These are phyloP conservation scores for Syngnathus scovelli DNA, from an alignment of 2,113 vertebrate genomes.

Conservation along the genomic window DNA sequence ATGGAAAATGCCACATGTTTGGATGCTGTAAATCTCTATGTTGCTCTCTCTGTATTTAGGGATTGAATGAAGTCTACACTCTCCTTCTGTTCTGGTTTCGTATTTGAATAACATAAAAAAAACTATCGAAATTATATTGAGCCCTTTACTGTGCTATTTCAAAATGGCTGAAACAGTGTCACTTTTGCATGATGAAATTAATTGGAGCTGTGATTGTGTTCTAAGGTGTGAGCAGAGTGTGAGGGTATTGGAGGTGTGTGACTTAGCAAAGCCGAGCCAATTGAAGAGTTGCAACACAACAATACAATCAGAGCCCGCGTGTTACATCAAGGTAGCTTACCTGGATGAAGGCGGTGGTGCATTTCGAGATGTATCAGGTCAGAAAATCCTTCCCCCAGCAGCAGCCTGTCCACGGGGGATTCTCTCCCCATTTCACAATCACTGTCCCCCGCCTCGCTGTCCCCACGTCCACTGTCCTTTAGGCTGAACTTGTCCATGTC, in stretches of 20 bases:
- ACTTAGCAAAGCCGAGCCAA: constrained; percentile 2
- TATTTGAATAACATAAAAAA: neutral
- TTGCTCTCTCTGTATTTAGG: neutral
- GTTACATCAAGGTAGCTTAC: constrained; percentile 64
- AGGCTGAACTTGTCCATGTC: constrained; percentile 99
- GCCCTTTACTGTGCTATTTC: neutral
- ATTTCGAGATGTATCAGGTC: constrained; percentile 96
- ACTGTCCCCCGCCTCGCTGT: constrained; percentile 98
- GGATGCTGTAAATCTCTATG: neutral
- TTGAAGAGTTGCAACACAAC: neutral
- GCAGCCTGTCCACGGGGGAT: constrained; percentile 94
- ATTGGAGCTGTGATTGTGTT: neutral
- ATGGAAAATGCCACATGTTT: neutral
- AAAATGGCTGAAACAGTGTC: neutral
- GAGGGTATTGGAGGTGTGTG: constrained; percentile 10
- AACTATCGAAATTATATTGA: neutral
- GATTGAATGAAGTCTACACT: neutral
- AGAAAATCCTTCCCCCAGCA: constrained; percentile 96
- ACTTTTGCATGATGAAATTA: neutral
- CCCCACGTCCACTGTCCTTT: constrained; percentile 97
- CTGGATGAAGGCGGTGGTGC: constrained; percentile 89
- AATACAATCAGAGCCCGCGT: neutral
- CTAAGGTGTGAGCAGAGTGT: constrained; percentile 4
- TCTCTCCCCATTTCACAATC: constrained; percentile 97
- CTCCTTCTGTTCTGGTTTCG: neutral